Evolutionary conservation across 2,888 invertebrate species (phyloP), one percentile per base, ranked within the genome.

Genomic region (Lochmaea capreae): DNA sequence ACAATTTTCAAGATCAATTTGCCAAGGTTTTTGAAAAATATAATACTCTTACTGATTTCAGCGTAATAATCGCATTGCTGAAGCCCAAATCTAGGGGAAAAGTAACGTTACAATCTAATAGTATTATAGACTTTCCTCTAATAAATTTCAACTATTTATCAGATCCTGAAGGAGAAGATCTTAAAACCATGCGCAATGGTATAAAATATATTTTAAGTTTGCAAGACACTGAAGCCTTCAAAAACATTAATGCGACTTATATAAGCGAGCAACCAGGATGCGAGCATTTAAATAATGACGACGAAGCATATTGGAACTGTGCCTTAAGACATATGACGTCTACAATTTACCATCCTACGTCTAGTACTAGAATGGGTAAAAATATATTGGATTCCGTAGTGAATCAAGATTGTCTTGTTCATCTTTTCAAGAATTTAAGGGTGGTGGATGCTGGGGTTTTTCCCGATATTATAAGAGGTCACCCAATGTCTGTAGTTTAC

Each of bases 111-210:
- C 79, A 80, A 74, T 82, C 84, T 10, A 79, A 75, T 2, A 78
- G 81, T 74, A 83, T 84, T 11, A 75, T 81, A 16, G 83, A 84
- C 46, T 83, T 82, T 73, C 85, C 85, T 0, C 5, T 79, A 10
- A 84, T 85, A 12, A 75, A 85, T 71, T 79, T 80, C 0, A 80
- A 81, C 39, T 83, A 79, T 57, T 80, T 83, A 8, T 76, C 79
- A 0, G 83, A 84, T 68, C 57, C 61, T n/a, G 62, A 72, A n/a
- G 68, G 75, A 9, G 67, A 80, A 16, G 95, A 95, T 81, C 85
- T 91, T 0, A 95, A 95, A 80, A 91, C 90, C 2, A 86, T 93
- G 14, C 88, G 92, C 1, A 88, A 89, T n/a, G 90, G 91, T 0
- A 89, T 93, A 6, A 87, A 90, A 12, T 76, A 71, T 42, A 65